Conservation (phyloP, 2,797 vertebrate genomes). For the Coreius guichenoti region DNA sequence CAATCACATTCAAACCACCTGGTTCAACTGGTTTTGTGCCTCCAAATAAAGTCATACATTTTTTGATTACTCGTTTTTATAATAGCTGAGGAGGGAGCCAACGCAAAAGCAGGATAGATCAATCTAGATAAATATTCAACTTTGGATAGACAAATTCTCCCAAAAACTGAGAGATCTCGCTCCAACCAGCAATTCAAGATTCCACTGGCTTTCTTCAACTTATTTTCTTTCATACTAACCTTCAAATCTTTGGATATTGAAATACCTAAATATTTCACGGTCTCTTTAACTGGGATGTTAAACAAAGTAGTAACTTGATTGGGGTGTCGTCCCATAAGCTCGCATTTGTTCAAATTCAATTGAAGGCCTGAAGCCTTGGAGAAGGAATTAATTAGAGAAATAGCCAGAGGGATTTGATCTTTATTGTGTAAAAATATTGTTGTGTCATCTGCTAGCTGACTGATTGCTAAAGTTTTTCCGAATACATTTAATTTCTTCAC, state of each 20-base stretch:
- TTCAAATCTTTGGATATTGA: too few species aligned
- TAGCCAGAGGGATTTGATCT: not conserved
- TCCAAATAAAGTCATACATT: conserved; percentile 16
- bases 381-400: not conserved
- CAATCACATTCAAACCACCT: conserved; percentile 6
- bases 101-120: too few species aligned
- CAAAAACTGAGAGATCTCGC: too few species aligned
- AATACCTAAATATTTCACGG: too few species aligned
- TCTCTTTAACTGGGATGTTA: not conserved
- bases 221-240: too few species aligned
- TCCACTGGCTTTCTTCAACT: too few species aligned
- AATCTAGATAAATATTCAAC: not conserved
- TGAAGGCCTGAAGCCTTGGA: not conserved
- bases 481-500: conserved; percentile 3
- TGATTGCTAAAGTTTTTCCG: conserved; percentile 3
- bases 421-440: not conserved
- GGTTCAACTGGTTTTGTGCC: not conserved
- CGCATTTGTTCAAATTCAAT: not conserved
- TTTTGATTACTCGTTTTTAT: conserved; percentile 7
- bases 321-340: not conserved
- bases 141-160: not conserved
- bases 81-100: not conserved
- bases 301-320: not conserved
- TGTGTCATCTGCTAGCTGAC: not conserved
- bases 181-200: too few species aligned